phyloP scores from a whole-genome alignment of 2,113 vertebrate genomes.

The Burhinus oedicnemus region DNA sequence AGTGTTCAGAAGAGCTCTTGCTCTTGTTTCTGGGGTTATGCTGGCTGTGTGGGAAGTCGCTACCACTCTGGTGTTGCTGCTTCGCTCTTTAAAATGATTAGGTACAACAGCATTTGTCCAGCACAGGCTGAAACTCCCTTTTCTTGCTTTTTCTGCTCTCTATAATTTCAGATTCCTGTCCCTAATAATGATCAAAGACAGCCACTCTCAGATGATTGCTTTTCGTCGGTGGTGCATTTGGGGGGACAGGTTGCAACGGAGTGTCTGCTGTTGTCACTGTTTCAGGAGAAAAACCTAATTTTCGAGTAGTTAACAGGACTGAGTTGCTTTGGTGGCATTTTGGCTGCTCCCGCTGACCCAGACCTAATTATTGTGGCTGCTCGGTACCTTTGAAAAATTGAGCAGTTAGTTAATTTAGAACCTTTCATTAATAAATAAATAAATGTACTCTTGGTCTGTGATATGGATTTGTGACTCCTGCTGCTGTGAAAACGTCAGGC shows the following conservation, averaged over 20 bases:
- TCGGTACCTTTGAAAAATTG: slow-evolving; percentile 10
- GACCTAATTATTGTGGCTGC: background rate
- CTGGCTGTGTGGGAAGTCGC: background rate
- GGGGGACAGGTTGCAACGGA: background rate
- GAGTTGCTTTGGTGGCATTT: background rate
- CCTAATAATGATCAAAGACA: background rate
- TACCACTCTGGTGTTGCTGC: background rate
- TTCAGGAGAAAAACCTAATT: background rate
- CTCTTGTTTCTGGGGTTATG: background rate
- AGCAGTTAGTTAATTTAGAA: background rate
- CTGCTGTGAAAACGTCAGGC: background rate
- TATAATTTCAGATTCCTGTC: background rate
- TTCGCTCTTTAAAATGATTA: background rate
- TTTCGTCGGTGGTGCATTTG: background rate
- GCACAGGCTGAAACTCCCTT: background rate
- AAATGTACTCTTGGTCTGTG: background rate
- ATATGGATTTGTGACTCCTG: slow-evolving; percentile 1
- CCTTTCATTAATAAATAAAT: slow-evolving; percentile 39
- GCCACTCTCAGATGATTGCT: background rate
- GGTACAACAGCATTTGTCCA: background rate
- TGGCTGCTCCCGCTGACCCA: slow-evolving; percentile 24
- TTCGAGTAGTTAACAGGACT: slow-evolving; percentile 20
- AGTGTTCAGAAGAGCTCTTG: background rate
- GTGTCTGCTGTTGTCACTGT: background rate
- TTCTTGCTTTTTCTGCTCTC: background rate